Base-by-base conservation (phyloP, 2,888 invertebrate genomes). In the Pimpla rufipes region DNA sequence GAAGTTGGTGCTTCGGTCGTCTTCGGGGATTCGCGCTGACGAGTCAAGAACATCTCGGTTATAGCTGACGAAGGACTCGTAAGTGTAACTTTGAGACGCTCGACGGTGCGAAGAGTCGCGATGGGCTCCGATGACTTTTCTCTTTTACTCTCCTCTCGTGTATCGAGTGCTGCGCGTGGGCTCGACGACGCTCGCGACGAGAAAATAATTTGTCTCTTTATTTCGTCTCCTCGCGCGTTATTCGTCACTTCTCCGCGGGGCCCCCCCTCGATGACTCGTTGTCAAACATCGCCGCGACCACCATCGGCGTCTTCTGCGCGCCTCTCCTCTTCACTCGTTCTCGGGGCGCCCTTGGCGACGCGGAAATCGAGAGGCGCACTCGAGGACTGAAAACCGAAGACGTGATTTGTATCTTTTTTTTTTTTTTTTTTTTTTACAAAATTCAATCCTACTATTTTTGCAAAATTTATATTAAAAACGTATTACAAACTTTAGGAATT, bases 91-190 rank as follows among this genome's bases (percentile, higher is more conserved):
- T 70, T 35, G 16, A 45, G 47, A 18, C 16, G 64, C 8, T 57
- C 42, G 45, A n/a, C 16, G 29, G 50, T 70, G 40, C 45, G 64
- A 47, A 42, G 35, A 68, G 50, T n/a, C 52, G 67, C 52, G 55
- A 74, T 62, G 67, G 42, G 73, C 67, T 74, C 81, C 78, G 35
- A 78, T 78, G 84, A 85, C 85, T 87, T 84, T 81, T 40, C 57
- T 81, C 86, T 77, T 79, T 82, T 80, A 62, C 57, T 40, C 55
- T 29, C 52, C 11, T 21, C 42, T 71, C 59, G 37, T 45, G 68
- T 55, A 64, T 64, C 64, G 35, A 13, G 55, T 29, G 10, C 23
- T n/a, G 21, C 29, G 62, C 73, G 82, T 73, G 78, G 59, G 67
- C 18, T 18, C 29, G 59, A 73, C 0, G n/a, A n/a, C n/a, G n/a